Conservation (phyloP, 2,113 vertebrate species). For the Sitta europaea region DNA sequence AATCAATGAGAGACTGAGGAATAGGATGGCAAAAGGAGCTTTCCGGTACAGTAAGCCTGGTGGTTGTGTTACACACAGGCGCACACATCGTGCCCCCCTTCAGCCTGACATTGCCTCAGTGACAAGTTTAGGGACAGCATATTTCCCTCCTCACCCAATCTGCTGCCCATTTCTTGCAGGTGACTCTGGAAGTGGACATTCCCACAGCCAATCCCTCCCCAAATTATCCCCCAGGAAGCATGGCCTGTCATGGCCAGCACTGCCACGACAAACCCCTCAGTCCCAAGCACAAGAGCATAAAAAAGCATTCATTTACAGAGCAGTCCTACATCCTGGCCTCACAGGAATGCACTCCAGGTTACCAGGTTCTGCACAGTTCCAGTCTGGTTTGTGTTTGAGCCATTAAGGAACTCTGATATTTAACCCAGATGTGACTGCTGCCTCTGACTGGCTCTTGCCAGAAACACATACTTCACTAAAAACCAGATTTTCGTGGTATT, state of each 20-base stretch:
- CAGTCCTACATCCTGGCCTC: background rate
- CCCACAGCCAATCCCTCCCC: background rate
- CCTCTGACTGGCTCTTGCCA: constrained; percentile 12
- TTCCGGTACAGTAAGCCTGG: background rate
- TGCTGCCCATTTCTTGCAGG: background rate
- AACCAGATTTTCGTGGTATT: background rate
- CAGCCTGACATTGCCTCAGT: background rate
- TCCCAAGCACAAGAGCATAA: background rate
- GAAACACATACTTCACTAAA: constrained; percentile 16
- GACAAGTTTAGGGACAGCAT: background rate
- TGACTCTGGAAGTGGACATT: background rate
- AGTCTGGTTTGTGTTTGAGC: background rate
- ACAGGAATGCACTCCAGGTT: background rate
- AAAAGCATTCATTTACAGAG: background rate
- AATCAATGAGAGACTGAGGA: fast-evolving
- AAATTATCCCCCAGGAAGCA: background rate
- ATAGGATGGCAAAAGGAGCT: background rate
- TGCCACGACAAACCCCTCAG: background rate
- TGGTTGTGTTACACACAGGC: background rate
- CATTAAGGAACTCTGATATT: background rate
- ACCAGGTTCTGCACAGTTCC: constrained; percentile 6
- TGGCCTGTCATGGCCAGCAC: background rate
- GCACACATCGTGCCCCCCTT: no score
- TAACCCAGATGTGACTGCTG: constrained; percentile 32
- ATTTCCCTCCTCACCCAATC: background rate